Base-by-base conservation (phyloP, 1,140 invertebrate genomes). In the Pseudomyrmex flavicornis region DNA sequence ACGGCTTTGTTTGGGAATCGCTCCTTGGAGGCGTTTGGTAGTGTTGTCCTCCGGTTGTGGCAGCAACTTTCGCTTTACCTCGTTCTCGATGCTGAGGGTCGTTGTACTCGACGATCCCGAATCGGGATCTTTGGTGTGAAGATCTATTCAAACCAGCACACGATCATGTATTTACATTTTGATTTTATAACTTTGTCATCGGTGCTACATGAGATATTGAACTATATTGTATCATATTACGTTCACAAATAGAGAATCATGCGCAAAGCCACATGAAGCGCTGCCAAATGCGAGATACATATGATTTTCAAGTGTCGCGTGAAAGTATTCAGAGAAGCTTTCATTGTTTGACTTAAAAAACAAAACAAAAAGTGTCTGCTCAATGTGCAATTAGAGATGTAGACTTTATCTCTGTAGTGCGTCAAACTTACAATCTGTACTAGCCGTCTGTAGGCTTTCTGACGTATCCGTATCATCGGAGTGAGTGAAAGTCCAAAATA, bases 1-100 rank as follows among this genome's bases (percentile, higher is more conserved):
- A 75, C 94, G 92, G 76, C 88, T 95, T 92, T 96, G 96, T 90
- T 97, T 97, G 35, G 97, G 97, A 88, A 97, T 97, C 56, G 97
- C 97, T 13, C 97, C 97, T 85, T 97, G 95, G 90, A 96, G 95
- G 46, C 94, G 94, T 66, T 94, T 80, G 1, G 20, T 12, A 46
- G 44, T 17, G 48, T 73, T 92, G 69, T 94, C 93, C 15, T 92
- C 92, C 4, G 84, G 44, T 44, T 92, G 91, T 2, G 93, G 94
- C 48, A 95, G 61, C 10, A 94, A 85, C 22, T 93, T 94, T 46
- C 92, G 89, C 58, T 94, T 94, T 13, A 92, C 93, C 62, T 95
- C 95, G 68, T 95, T 95, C 76, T 95, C 95, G 56, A 95, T 91
- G 63, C 95, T 95, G 2, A 95, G 90, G 1, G 95, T 94, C n/a